Conservation (phyloP, 2,797 vertebrate genomes). For the Tarsius wallacei region DNA sequence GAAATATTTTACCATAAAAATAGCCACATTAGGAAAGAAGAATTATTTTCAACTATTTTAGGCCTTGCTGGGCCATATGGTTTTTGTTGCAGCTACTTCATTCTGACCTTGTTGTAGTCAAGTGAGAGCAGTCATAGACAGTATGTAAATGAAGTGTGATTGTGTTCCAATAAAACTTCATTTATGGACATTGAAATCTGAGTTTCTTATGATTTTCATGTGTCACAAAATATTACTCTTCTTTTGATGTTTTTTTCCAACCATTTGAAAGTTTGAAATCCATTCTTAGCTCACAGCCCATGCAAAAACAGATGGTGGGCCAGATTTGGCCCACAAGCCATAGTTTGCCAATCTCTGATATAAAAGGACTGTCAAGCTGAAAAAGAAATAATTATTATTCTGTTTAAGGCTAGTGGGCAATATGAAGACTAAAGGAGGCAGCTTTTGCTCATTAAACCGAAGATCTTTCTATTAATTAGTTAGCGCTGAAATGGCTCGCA, state of each 20-base stretch:
- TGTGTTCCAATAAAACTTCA: slow-evolving; percentile 42
- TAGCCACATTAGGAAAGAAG: not conserved
- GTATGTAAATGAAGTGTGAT: not conserved
- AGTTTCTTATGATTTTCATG: slow-evolving; percentile 34
- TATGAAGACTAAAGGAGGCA: not conserved
- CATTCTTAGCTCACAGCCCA: not conserved
- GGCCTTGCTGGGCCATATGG: not conserved
- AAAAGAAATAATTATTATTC: not conserved
- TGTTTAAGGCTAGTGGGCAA: not conserved
- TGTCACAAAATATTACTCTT: slow-evolving; percentile 21
- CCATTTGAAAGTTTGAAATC: slow-evolving; percentile 24
- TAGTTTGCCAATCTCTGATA: not conserved
- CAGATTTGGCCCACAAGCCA: not conserved
- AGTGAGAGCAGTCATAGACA: not conserved
- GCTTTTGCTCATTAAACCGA: slow-evolving; percentile 3
- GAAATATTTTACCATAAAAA: not conserved
- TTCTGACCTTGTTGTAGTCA: not conserved
- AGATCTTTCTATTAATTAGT: not conserved
- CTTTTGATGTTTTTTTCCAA: not conserved
- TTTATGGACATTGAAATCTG: slow-evolving; percentile 1
- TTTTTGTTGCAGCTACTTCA: not conserved
- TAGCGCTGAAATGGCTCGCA: not conserved
- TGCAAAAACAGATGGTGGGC: not conserved
- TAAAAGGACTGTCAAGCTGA: not conserved
- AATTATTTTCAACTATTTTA: not conserved